phyloP scores from a whole-genome alignment of 2,888 invertebrate genomes.

The Tryphoninae sp. region DNA sequence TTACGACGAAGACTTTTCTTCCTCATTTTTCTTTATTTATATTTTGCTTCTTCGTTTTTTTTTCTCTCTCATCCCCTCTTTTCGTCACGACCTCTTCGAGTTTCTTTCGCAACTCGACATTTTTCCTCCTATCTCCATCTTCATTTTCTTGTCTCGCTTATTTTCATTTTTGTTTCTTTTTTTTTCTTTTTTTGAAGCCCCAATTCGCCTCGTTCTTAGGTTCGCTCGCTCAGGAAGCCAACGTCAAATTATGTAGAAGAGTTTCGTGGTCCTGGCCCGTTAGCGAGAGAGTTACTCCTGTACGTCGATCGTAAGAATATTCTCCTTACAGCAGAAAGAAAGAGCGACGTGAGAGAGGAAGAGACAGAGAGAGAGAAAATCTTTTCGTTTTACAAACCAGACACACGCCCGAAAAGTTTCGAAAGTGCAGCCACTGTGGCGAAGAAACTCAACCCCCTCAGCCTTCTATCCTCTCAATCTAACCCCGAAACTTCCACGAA shows the following conservation, averaged over 20 bases:
- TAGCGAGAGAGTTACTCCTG: constrained; percentile 40
- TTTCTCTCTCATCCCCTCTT: neutral
- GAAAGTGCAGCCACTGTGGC: constrained; percentile 30
- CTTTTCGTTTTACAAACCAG: constrained; percentile 9
- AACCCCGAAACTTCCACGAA: constrained; percentile 12
- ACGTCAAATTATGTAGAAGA: constrained; percentile 61
- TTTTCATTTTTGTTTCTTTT: constrained; percentile 5
- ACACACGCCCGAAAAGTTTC: constrained; percentile 44
- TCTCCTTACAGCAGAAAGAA: constrained; percentile 26
- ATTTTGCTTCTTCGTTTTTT: constrained; percentile 2
- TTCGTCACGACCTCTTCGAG: neutral
- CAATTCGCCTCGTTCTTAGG: constrained; percentile 15
- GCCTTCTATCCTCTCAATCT: neutral
- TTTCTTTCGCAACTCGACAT: neutral
- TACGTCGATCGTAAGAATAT: constrained; percentile 43
- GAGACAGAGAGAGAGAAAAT: neutral
- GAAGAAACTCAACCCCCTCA: constrained; percentile 11
- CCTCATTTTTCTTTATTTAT: constrained; percentile 25
- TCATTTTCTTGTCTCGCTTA: constrained; percentile 8
- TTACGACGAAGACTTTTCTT: constrained; percentile 21
- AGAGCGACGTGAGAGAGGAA: constrained; percentile 18
- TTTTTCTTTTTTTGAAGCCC: constrained; percentile 6
- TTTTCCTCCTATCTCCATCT: constrained; percentile 16
- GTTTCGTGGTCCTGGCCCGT: constrained; percentile 62
- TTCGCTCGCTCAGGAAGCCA: constrained; percentile 37